Percentiles rank a stretch among this genome's conserved stretches.
phyloP scores from a whole-genome alignment of 2,888 invertebrate species.

The Latrodectus hesperus region DNA sequence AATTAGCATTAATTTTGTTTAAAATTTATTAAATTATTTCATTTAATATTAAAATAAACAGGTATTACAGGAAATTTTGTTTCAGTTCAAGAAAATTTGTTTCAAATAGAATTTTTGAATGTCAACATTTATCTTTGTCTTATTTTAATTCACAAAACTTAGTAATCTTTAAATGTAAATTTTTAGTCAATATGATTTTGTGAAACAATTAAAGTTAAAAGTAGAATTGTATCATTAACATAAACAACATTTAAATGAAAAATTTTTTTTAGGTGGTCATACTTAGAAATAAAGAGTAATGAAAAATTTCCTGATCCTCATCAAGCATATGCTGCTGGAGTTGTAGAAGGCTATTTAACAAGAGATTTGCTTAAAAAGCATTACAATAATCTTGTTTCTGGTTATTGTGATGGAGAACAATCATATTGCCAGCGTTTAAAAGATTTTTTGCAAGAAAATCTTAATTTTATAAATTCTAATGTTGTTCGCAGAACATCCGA shows the following conservation, averaged over 20 bases:
- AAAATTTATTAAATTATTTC: too few species aligned
- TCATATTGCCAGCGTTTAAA: constrained; percentile 81
- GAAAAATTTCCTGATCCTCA: constrained; percentile 82
- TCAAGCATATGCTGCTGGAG: constrained; percentile 90
- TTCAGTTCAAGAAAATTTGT: too few species aligned
- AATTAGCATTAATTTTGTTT: too few species aligned
- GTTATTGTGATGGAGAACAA: constrained; percentile 77
- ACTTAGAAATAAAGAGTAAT: constrained; percentile 58
- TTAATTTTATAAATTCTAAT: constrained; percentile 80
- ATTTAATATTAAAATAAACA: too few species aligned
- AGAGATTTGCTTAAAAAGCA: constrained; percentile 87
- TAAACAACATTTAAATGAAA: too few species aligned
- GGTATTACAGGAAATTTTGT: too few species aligned
- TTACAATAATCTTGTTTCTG: constrained; percentile 83
- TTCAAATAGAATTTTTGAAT: too few species aligned
- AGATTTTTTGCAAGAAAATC: constrained; percentile 81
- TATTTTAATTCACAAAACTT: too few species aligned
- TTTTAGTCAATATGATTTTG: background rate
- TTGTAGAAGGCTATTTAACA: constrained; percentile 87
- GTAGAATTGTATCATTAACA: background rate
- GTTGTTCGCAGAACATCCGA: constrained; percentile 78
- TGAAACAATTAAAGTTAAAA: background rate
- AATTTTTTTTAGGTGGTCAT: constrained; percentile 54
- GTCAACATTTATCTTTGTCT: too few species aligned
- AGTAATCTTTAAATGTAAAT: background rate